These are phyloP conservation scores for Nomada lathburiana DNA, from an alignment of 2,888 invertebrate genomes.

Conservation along the genomic window DNA sequence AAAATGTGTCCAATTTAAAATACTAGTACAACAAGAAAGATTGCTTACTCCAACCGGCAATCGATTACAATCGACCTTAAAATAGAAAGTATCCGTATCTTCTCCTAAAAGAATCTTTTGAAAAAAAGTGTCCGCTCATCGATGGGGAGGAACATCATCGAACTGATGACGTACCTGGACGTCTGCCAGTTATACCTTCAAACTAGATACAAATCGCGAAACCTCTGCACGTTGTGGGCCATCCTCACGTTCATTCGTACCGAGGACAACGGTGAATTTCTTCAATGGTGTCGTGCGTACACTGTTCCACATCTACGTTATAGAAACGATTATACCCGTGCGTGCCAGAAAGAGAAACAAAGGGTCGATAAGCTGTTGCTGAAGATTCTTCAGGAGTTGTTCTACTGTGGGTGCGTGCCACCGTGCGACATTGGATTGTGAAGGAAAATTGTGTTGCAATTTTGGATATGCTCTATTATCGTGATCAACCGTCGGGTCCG, in stretches of 20 bases:
- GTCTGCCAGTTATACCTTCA: constrained; percentile 79
- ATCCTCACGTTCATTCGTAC: constrained; percentile 79
- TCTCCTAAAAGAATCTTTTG: background rate
- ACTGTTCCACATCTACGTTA: constrained; percentile 73
- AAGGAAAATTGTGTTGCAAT: background rate
- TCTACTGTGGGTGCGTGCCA: constrained; percentile 77
- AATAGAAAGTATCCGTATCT: too few species aligned
- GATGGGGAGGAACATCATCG: constrained; percentile 73
- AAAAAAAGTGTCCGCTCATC: background rate
- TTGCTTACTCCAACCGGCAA: too few species aligned
- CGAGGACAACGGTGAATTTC: constrained; percentile 73
- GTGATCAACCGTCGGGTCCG: background rate
- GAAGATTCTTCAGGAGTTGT: constrained; percentile 72
- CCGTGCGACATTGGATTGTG: constrained; percentile 57
- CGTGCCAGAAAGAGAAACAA: constrained; percentile 45
- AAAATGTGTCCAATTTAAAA: too few species aligned
- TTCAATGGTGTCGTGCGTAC: constrained; percentile 77
- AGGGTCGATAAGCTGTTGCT: constrained; percentile 69
- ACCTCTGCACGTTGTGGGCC: constrained; percentile 78
- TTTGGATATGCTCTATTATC: background rate
- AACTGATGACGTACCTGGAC: constrained; percentile 80
- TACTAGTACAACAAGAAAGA: too few species aligned
- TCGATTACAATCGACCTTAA: too few species aligned
- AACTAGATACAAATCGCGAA: constrained; percentile 70
- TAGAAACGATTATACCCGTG: constrained; percentile 42